Base-by-base conservation (phyloP, 1,140 invertebrate genomes). In the Leucophenga varia region DNA sequence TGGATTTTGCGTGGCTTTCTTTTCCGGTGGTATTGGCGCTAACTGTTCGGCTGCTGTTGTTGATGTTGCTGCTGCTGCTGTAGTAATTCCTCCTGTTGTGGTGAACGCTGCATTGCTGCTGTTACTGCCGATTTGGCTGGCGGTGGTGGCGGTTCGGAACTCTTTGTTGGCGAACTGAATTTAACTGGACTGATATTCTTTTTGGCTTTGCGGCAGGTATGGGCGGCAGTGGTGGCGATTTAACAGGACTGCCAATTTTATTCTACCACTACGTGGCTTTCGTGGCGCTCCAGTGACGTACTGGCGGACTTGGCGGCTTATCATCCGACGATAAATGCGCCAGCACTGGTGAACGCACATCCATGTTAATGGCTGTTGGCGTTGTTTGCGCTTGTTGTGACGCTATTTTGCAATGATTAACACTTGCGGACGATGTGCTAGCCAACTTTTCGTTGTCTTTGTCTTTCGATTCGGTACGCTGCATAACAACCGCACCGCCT, bases 211-310 rank as follows among this genome's bases (percentile, higher is more conserved):
- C 58, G 38, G 63, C 58, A 34, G 73, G 73, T 43, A 76, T 75
- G n/a, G 64, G 72, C 32, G 75, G 72, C 50, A 69, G 39, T 14
- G 75, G 72, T 17, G 67, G 64, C 28, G 64, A 60, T 42, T 70
- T 76, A 0, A 74, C 70, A 0, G 76, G 75, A 47, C 75, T 77
- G 13, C 61, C 60, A 35, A 65, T 59, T 39, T 77, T 55, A 40
- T 49, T 64, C n/a, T n/a, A 1, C 60, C 59, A 32, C 59, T 73
- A 1, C 69, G 54, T 4, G 72, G 72, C 52, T 72, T 74, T 1
- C 67, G 64, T 48, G 71, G 69, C 49, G 32, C 52, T 20, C 13
- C 41, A 55, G 51, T 59, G 67, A 12, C 60, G 54, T 34, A 54
- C 45, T 4, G 53, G 65, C 35, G 61, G 61, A 64, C 52, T 64